Evolutionary conservation across 2,113 vertebrate genomes (phyloP).

Genomic region (Cryptomyrus ogoouensis): DNA sequence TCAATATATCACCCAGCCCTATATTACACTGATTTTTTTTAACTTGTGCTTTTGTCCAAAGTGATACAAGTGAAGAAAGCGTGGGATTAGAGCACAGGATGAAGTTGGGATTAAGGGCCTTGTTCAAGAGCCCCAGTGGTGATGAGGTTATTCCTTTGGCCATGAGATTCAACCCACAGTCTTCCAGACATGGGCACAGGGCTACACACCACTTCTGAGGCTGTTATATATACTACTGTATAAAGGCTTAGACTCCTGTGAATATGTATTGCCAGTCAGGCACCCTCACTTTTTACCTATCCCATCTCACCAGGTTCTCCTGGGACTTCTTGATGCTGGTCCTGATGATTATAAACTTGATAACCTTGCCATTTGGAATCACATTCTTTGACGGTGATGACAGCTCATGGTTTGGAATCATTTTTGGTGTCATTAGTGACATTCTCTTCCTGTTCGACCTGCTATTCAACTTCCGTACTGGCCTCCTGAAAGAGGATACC

Average conservation of each 20-base stretch:
- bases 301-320: slow-evolving; percentile 54
- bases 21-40: not conserved
- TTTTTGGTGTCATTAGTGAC: slow-evolving; percentile 64
- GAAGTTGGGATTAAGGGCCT: not conserved
- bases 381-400: slow-evolving; percentile 66
- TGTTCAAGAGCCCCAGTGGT: not conserved
- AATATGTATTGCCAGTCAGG: not conserved
- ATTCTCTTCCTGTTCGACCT: slow-evolving; percentile 66
- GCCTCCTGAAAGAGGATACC: slow-evolving; percentile 57
- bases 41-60: not conserved
- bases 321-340: slow-evolving; percentile 69
- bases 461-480: slow-evolving; percentile 65
- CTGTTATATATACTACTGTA: not conserved
- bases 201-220: not conserved
- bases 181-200: not conserved
- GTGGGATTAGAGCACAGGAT: not conserved
- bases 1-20: not conserved
- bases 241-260: not conserved
- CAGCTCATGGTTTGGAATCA: slow-evolving; percentile 62
- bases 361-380: slow-evolving; percentile 67
- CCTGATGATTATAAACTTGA: slow-evolving; percentile 68
- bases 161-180: not conserved
- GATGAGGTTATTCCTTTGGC: not conserved
- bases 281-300: not conserved
- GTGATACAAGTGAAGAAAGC: not conserved